Evolutionary conservation across 2,888 invertebrate species (phyloP), one percentile per base, ranked within the genome.

Genomic region (Eurytoma californica): DNA sequence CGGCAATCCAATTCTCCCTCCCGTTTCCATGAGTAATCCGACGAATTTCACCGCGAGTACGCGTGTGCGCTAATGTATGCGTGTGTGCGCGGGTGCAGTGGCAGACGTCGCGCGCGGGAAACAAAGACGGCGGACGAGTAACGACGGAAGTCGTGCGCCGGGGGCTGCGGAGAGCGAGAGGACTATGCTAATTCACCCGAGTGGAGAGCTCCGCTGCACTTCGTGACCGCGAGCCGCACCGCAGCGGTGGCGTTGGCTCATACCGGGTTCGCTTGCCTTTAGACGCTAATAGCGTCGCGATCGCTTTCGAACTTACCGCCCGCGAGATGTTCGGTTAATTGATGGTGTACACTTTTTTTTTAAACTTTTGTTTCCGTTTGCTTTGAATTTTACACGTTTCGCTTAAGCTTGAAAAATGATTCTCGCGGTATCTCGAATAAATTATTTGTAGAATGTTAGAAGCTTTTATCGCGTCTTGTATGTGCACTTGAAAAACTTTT

Each of bases 1-100:
- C 51, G 28, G 60, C 49, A 75, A 67, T 68, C 67, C 28, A 68
- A 60, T 67, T 75, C 67, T 24, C 24, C 12, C 18, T 53, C 70
- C 14, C 47, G 9, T 51, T 47, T 47, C 49, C 18, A 63, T 0
- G 30, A 57, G 67, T 74, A 67, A 24, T 67, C 61, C 72, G 49
- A 3, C 72, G 60, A 51, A 60, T 60, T 72, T 72, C 70, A 51
- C 67, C 14, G 18, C 28, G 60, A 60, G 28, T 2, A 7, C 5
- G 0, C 39, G 39, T 0, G 39, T 39, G 39, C 39, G 12, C 18
- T 24, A 7, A 24, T 60, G 9, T 20, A 20, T 3, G n/a, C 13
- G 16, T n/a, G 16, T n/a, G 24, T 24, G 53, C 14, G 61, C 49
- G 14, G 16, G 53, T 53, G 47, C 51, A 67, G n/a, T 51, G 5